Conservation (phyloP, 2,888 invertebrate genomes). For the Drosophila austrosaltans region DNA sequence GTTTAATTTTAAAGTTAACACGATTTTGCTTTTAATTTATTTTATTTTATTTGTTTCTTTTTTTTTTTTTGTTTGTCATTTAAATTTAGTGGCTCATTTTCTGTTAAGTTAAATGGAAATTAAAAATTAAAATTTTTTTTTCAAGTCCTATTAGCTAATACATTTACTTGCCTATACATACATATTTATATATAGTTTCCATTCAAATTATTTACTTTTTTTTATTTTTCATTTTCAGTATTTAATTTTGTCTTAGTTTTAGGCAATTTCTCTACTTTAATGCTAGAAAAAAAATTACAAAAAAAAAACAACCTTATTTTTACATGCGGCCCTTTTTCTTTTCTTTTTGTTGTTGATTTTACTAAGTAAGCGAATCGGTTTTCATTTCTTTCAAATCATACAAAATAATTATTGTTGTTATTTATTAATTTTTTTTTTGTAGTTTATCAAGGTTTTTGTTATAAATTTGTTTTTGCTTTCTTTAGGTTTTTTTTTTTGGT, state of each 20-base stretch:
- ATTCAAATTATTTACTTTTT: background rate
- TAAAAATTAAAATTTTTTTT: slow-evolving; percentile 5
- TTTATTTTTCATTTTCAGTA: slow-evolving; percentile 33
- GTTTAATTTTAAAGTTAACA: slow-evolving; percentile 48
- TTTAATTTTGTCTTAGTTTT: slow-evolving; percentile 30
- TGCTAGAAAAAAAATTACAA: slow-evolving; percentile 24
- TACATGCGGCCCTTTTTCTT: slow-evolving; percentile 51
- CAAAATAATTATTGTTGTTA: slow-evolving; percentile 9
- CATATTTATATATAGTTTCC: background rate
- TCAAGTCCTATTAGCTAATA: slow-evolving; percentile 8
- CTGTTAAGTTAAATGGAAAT: slow-evolving; percentile 32
- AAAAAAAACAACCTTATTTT: slow-evolving; percentile 72
- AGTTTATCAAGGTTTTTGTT: background rate
- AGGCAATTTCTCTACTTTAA: slow-evolving; percentile 33
- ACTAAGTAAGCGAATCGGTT: slow-evolving; percentile 5
- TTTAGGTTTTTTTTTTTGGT: slow-evolving; percentile 43
- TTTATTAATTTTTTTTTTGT: background rate
- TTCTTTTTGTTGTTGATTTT: slow-evolving; percentile 5
- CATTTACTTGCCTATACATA: slow-evolving; percentile 40
- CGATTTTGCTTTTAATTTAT: slow-evolving; percentile 18
- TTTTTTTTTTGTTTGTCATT: slow-evolving; percentile 23
- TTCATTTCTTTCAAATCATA: background rate
- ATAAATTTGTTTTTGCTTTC: background rate
- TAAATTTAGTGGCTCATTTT: slow-evolving; percentile 23
- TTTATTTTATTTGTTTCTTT: slow-evolving; percentile 29